A percentile compares a stretch with the other conserved stretches of the same genome.
These are phyloP conservation scores for Marasmarcha lunaedactyla DNA, from an alignment of 2,888 invertebrate species.

Conservation along the genomic window DNA sequence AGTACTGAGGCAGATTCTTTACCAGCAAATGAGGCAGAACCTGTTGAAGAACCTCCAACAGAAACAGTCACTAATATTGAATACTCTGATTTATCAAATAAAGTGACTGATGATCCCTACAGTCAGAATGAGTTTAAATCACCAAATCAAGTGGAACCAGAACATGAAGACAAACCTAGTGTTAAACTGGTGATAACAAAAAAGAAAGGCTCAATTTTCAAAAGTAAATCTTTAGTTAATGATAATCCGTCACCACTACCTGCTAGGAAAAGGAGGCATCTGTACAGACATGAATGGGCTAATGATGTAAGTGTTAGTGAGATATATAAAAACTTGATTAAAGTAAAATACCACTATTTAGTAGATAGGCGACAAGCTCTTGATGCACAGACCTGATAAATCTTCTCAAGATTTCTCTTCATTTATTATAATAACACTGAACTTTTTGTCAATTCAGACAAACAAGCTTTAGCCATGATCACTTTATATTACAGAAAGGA, in stretches of 20 bases:
- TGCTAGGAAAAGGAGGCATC: conserved; percentile 79
- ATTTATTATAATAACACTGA: no score
- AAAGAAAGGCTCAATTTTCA: conserved; percentile 92
- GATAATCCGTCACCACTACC: conserved; percentile 69
- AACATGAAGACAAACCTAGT: conserved; percentile 64
- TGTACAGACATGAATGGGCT: conserved; percentile 92
- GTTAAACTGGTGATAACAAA: conserved; percentile 81
- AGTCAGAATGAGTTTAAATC: conserved; percentile 44
- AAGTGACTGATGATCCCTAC: background rate
- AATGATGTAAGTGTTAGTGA: conserved; percentile 76
- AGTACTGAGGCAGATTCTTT: conserved; percentile 13
- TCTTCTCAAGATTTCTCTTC: no score
- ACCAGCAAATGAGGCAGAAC: background rate
- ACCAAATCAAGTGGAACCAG: conserved; percentile 40
- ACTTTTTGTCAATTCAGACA: no score
- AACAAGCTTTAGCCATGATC: no score
- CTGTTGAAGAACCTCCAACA: conserved; percentile 17
- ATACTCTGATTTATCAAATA: conserved; percentile 30
- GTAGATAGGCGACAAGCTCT: no score
- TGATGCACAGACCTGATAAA: no score
- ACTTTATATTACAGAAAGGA: conserved; percentile 44
- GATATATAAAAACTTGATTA: no score
- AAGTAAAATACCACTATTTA: no score
- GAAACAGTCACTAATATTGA: conserved; percentile 60
- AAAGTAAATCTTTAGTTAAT: conserved; percentile 80